Percentiles rank a stretch among this genome's conserved stretches.
Evolutionary conservation across 2,113 vertebrate species (phyloP).

Genomic region (Alligator sinensis): DNA sequence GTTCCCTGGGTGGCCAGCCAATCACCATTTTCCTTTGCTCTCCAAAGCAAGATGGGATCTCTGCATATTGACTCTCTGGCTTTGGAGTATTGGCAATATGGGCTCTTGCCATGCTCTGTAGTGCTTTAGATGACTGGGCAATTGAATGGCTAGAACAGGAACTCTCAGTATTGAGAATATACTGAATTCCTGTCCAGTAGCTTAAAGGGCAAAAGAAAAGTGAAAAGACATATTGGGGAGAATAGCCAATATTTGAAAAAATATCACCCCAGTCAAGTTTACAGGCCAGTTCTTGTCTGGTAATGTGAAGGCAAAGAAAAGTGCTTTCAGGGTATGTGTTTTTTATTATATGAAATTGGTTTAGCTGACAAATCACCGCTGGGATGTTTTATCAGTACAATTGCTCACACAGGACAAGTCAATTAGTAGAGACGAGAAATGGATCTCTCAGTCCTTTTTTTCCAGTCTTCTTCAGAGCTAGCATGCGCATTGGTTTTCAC

Average conservation of each 20-base stretch:
- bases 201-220: not conserved
- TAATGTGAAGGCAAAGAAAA: not conserved
- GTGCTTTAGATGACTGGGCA: too few relatives aligned
- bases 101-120: too few relatives aligned
- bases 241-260: accelerated
- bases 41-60: too few relatives aligned
- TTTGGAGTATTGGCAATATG: too few relatives aligned
- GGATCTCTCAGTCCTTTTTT: not conserved
- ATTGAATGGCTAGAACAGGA: not conserved
- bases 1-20: too few relatives aligned
- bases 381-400: not conserved
- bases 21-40: too few relatives aligned
- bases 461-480: not conserved
- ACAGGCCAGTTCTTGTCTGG: not conserved
- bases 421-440: not conserved
- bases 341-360: not conserved
- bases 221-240: not conserved
- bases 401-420: not conserved
- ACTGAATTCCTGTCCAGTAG: not conserved
- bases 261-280: not conserved
- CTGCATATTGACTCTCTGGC: too few relatives aligned
- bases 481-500: not conserved
- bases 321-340: not conserved
- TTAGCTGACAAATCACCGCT: not conserved
- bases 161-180: not conserved